These are phyloP conservation scores for Drosophila quadrilineata DNA, from an alignment of 1,140 invertebrate genomes.

Conservation along the genomic window DNA sequence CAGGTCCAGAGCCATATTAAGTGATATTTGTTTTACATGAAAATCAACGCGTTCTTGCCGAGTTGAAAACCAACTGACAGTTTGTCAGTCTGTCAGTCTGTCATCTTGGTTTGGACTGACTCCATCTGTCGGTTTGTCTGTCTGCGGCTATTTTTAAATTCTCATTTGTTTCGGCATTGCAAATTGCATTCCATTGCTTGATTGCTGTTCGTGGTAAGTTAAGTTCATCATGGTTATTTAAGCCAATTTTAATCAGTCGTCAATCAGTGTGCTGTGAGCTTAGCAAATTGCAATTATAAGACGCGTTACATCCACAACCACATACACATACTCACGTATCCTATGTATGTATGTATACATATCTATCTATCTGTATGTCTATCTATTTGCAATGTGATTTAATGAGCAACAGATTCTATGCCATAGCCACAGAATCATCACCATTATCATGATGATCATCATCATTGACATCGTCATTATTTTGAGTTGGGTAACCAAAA, in stretches of 20 bases:
- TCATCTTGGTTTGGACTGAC: no score
- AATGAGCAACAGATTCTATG: constrained; percentile 48
- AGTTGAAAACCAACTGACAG: not conserved
- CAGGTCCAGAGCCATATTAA: constrained; percentile 59
- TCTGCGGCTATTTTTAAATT: constrained; percentile 42
- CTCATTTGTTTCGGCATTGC: constrained; percentile 47
- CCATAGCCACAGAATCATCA: constrained; percentile 22
- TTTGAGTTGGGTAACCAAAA: constrained; percentile 1
- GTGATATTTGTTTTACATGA: constrained; percentile 79
- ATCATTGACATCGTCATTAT: constrained; percentile 2
- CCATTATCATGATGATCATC: constrained; percentile 17
- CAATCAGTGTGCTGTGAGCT: constrained; percentile 35
- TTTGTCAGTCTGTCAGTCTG: not conserved
- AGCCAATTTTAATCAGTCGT: constrained; percentile 64
- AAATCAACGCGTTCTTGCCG: constrained; percentile 63
- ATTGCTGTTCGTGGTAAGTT: constrained; percentile 36
- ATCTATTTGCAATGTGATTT: constrained; percentile 12
- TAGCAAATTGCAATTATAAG: constrained; percentile 49
- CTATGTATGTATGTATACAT: no score
- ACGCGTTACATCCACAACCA: constrained; percentile 33
- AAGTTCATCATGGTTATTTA: constrained; percentile 57
- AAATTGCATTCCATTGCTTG: constrained; percentile 56
- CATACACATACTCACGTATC: constrained; percentile 17
- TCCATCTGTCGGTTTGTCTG: no score
- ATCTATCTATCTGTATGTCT: no score